phyloP scores from a whole-genome alignment of 53 echinoderm and acorn worm genomes.

The Echinarachnius parma region DNA sequence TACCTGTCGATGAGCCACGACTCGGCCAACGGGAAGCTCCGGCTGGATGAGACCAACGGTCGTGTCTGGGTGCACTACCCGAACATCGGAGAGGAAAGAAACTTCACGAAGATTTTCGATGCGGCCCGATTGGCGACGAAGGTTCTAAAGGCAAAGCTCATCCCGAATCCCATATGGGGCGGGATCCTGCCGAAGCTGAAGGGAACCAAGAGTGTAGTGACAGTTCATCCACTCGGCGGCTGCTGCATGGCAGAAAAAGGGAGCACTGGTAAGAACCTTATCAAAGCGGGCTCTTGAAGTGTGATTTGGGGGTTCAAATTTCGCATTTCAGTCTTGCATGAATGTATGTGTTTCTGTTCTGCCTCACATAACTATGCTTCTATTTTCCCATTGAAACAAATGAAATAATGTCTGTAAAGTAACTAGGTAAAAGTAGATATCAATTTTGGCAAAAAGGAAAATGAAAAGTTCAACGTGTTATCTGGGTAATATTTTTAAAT shows the following conservation, averaged over 20 bases:
- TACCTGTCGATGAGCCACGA: constrained; percentile 77
- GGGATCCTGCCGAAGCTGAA: constrained; percentile 51
- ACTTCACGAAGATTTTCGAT: constrained; percentile 46
- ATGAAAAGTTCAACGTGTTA: no score
- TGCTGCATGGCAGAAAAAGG: constrained; percentile 69
- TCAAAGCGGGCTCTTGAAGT: no score
- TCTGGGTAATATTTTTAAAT: no score
- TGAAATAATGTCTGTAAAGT: no score
- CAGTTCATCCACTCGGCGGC: constrained; percentile 63
- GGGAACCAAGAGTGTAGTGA: constrained; percentile 50
- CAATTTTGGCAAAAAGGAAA: no score
- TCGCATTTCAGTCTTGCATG: no score
- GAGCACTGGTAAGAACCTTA: constrained; percentile 15
- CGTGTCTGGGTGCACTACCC: constrained; percentile 69
- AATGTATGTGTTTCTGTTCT: no score
- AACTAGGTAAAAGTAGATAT: no score
- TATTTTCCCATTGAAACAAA: no score
- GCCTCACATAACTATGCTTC: no score
- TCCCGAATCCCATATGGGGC: constrained; percentile 55
- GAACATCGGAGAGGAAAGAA: constrained; percentile 50
- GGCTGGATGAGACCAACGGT: constrained; percentile 51
- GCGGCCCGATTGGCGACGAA: constrained; percentile 51
- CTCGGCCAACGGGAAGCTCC: constrained; percentile 45
- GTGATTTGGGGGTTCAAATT: no score
- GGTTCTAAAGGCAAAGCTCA: constrained; percentile 58